A percentile compares a stretch with the other conserved stretches of the same genome.
Evolutionary conservation across 1,140 invertebrate genomes (phyloP).

Genomic region (Melitaea cinxia): DNA sequence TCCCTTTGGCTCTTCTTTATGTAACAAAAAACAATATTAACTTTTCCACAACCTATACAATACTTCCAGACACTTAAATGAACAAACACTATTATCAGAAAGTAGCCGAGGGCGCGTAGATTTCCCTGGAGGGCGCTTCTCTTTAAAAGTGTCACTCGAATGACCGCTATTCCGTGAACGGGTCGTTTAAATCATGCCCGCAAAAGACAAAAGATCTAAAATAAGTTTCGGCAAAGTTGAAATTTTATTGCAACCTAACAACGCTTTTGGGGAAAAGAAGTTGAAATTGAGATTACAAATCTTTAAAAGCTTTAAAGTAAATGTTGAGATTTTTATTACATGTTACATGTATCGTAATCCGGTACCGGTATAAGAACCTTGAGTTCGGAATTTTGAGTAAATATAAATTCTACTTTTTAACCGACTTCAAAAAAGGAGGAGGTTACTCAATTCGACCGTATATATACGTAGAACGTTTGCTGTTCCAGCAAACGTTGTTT

Average conservation of each 20-base stretch:
- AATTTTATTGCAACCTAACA: constrained; percentile 27
- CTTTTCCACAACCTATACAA: constrained; percentile 46
- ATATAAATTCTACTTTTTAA: no score
- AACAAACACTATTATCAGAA: constrained; percentile 77
- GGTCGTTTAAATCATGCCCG: constrained; percentile 50
- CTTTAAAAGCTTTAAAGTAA: constrained; percentile 1
- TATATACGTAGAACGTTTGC: no score
- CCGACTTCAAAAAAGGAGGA: no score
- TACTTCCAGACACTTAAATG: constrained; percentile 69
- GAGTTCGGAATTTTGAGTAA: no score
- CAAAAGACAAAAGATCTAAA: constrained; percentile 37
- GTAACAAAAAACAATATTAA: constrained; percentile 40
- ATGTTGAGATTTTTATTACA: background rate
- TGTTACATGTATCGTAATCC: background rate
- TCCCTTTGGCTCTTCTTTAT: background rate
- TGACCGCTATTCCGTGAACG: constrained; percentile 59
- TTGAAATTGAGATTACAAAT: constrained; percentile 20
- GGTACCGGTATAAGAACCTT: no score
- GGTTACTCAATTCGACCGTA: no score
- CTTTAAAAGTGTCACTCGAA: constrained; percentile 70
- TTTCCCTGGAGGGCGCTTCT: constrained; percentile 72
- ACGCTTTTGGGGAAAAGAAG: constrained; percentile 19
- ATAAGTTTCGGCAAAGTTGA: constrained; percentile 26
- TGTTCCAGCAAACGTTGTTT: no score
- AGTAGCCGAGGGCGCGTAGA: constrained; percentile 62